These are phyloP conservation scores for Cyanocitta stelleri DNA, from an alignment of 2,113 vertebrate species.

Conservation along the genomic window DNA sequence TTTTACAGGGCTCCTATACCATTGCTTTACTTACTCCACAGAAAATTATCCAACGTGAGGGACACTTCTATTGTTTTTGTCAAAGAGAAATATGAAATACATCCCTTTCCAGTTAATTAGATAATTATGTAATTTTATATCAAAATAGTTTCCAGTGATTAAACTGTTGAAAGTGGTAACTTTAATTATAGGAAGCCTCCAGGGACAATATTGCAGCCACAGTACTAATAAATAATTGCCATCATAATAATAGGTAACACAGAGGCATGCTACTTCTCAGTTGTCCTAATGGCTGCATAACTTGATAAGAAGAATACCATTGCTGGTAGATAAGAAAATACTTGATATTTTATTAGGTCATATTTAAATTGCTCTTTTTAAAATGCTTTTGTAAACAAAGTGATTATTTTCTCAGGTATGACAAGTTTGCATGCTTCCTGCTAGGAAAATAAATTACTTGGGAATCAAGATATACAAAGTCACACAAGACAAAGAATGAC, in stretches of 20 bases:
- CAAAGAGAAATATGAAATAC: not conserved
- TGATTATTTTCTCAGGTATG: not conserved
- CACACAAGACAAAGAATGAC: not conserved
- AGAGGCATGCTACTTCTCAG: not conserved
- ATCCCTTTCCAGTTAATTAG: slow-evolving; percentile 8
- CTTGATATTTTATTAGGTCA: not conserved
- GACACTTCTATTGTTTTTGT: not conserved
- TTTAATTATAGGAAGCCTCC: not conserved
- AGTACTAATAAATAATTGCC: not conserved
- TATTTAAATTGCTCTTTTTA: not conserved
- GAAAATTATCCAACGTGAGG: not conserved
- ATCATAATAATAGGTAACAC: not conserved
- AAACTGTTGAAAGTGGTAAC: not conserved
- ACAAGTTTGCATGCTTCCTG: not conserved
- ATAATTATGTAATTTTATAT: not conserved
- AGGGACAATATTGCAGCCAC: not conserved
- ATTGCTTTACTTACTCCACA: not conserved
- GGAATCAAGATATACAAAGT: not conserved
- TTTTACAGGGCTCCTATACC: not conserved
- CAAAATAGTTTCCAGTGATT: not conserved
- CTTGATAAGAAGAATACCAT: not conserved
- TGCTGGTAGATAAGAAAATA: not conserved
- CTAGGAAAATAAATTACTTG: not conserved
- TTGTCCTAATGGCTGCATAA: not conserved
- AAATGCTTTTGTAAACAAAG: not conserved